These are phyloP conservation scores for Clusia tigrina DNA, from an alignment of 2,888 invertebrate genomes.

Conservation along the genomic window DNA sequence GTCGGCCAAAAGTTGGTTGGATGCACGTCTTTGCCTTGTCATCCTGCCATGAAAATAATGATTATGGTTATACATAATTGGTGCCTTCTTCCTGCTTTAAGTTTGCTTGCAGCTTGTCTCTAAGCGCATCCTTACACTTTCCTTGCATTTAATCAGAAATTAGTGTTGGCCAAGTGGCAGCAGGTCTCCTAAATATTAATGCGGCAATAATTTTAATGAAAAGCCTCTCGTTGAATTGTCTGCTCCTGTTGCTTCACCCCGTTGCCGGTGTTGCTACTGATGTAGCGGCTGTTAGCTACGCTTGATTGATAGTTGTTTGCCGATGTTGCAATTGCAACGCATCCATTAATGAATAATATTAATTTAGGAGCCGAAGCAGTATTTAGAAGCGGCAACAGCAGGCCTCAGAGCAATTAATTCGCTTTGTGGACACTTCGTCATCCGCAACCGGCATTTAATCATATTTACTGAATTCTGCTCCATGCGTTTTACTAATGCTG, in stretches of 20 bases:
- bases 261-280: too few relatives aligned
- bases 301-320: not conserved
- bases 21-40: not conserved
- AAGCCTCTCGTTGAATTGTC: not conserved
- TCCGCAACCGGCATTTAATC: not conserved
- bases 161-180: not conserved
- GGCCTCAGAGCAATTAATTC: not conserved
- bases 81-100: not conserved
- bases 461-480: not conserved
- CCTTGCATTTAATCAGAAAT: too few relatives aligned
- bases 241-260: too few relatives aligned
- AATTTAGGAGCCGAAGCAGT: not conserved
- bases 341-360: not conserved
- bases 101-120: not conserved
- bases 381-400: not conserved
- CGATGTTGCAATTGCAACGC: not conserved
- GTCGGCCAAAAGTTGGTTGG: not conserved
- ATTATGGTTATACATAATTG: not conserved
- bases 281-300: too few relatives aligned
- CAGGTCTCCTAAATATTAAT: not conserved
- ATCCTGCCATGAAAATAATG: not conserved
- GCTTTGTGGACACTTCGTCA: conserved; percentile 1
- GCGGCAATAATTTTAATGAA: not conserved
- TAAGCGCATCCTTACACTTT: too few relatives aligned
- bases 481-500: not conserved